Percentiles rank a stretch among this genome's conserved stretches.
Conservation (phyloP, 2,113 vertebrate genomes). For the Ochotona curzoniae region DNA sequence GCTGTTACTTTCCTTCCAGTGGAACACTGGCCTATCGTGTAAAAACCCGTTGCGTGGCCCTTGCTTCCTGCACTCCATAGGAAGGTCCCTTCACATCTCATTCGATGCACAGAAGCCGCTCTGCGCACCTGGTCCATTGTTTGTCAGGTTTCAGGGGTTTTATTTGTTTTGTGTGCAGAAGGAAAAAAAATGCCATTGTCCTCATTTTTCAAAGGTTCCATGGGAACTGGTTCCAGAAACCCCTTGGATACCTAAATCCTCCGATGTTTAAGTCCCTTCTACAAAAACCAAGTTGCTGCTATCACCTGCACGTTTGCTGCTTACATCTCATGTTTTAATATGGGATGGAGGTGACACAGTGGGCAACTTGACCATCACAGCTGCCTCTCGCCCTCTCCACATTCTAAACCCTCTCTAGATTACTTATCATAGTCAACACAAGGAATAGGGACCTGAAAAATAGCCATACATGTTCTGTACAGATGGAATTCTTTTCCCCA, state of each 20-base stretch:
- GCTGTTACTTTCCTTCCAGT: neutral
- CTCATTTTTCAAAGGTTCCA: neutral
- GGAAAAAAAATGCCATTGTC: neutral
- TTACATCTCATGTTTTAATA: no score
- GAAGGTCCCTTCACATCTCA: neutral
- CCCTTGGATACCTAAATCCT: neutral
- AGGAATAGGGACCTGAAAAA: neutral
- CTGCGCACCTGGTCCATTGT: neutral
- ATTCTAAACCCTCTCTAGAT: neutral
- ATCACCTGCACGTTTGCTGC: no score
- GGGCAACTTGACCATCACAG: no score
- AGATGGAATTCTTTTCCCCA: neutral
- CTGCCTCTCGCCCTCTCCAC: neutral
- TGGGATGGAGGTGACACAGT: no score
- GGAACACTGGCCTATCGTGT: neutral
- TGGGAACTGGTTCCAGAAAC: no score
- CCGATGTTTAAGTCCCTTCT: neutral
- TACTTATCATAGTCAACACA: neutral
- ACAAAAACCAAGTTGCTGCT: neutral
- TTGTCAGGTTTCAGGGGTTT: neutral
- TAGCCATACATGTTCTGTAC: neutral
- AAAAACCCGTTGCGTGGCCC: neutral
- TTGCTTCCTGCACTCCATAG: neutral
- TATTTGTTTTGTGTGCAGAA: neutral
- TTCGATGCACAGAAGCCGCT: neutral